Evolutionary conservation across 2,888 invertebrate genomes (phyloP).

Genomic region (Pardosa pseudoannulata): DNA sequence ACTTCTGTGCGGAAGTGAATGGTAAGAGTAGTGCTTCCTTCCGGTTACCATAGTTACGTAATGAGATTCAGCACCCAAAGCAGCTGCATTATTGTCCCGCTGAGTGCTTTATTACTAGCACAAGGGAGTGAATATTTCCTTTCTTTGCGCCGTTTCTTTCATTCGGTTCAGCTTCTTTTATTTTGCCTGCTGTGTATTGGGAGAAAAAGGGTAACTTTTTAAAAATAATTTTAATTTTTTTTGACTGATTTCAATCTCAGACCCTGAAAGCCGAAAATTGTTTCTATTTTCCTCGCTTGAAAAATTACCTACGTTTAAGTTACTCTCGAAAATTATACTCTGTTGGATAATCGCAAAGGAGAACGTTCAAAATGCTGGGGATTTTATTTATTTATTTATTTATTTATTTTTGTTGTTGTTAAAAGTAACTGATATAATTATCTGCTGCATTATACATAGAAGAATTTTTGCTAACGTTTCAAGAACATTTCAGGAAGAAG

Average conservation of each 20-base stretch:
- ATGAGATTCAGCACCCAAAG: constrained; percentile 63
- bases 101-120: constrained; percentile 64
- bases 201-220: constrained; percentile 10
- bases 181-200: constrained; percentile 13
- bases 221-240: constrained; percentile 2
- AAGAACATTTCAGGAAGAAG: no score
- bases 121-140: constrained; percentile 51
- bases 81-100: constrained; percentile 56
- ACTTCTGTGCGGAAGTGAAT: constrained; percentile 16
- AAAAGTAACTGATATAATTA: no score
- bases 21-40: constrained; percentile 35
- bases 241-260: not conserved
- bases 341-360: not conserved
- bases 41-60: constrained; percentile 51
- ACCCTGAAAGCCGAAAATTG: not conserved
- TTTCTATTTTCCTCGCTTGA: not conserved
- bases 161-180: constrained; percentile 27
- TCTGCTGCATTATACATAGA: no score
- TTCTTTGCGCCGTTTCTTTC: constrained; percentile 24
- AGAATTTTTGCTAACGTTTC: no score
- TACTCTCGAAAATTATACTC: not conserved
- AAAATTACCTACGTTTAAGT: not conserved
- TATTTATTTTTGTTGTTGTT: no score
- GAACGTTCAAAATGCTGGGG: not conserved
- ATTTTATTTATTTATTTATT: no score